Evolutionary conservation across 2,888 invertebrate species (phyloP).

Genomic region (Perithous albicinctus): DNA sequence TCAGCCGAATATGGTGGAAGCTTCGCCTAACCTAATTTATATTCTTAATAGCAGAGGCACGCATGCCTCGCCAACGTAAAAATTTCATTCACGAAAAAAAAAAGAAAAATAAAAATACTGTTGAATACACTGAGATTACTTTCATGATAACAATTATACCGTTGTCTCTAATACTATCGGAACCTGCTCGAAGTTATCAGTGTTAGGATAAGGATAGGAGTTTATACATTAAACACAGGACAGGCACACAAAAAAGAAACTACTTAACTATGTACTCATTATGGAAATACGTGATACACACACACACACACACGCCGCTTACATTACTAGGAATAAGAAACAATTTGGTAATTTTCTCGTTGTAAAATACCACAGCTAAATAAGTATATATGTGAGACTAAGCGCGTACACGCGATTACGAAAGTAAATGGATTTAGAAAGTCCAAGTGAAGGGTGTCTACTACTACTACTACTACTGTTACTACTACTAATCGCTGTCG

Average conservation of each 20-base stretch:
- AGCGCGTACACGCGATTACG: constrained; percentile 75
- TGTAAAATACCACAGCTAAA: constrained; percentile 22
- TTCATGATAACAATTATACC: constrained; percentile 8
- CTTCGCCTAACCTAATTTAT: constrained; percentile 19
- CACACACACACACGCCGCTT: too few species aligned
- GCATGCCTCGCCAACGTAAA: neutral
- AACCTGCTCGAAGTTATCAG: neutral
- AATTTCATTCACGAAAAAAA: neutral
- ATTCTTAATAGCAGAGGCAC: neutral
- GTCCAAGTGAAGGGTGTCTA: constrained; percentile 81
- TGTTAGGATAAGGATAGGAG: constrained; percentile 10
- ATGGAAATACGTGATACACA: neutral
- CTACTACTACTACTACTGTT: constrained; percentile 16
- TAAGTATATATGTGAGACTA: constrained; percentile 11
- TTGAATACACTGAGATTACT: neutral
- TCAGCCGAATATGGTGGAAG: constrained; percentile 37
- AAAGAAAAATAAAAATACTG: too few species aligned
- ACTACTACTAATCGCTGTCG: constrained; percentile 23
- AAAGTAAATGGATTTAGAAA: constrained; percentile 85
- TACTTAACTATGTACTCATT: neutral
- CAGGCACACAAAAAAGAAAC: neutral
- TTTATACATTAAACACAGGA: neutral
- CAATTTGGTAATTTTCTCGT: neutral
- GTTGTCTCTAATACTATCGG: neutral
- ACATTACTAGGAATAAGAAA: neutral